Conservation (phyloP, 2,888 invertebrate species). For the Apamea epomidion region DNA sequence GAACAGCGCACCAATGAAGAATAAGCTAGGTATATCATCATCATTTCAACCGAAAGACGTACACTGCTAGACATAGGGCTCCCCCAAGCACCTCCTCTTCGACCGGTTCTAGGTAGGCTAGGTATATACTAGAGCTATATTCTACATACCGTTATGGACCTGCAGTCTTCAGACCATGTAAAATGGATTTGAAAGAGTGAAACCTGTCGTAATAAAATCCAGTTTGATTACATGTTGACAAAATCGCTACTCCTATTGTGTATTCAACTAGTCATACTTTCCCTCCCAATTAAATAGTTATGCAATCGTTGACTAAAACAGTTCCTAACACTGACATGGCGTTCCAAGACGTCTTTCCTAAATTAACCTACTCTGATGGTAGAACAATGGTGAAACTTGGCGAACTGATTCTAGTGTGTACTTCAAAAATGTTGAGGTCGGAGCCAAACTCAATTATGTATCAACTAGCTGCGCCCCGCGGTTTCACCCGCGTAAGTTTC, state of each 20-base stretch:
- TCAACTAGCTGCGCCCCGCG: not conserved
- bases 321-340: slow-evolving; percentile 7
- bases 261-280: slow-evolving; percentile 28
- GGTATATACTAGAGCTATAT: not conserved
- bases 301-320: slow-evolving; percentile 27
- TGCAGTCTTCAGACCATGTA: not conserved
- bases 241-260: slow-evolving; percentile 3
- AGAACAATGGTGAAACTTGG: slow-evolving; percentile 58
- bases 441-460: slow-evolving; percentile 15
- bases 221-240: not conserved
- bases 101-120: too few species aligned
- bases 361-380: slow-evolving; percentile 34
- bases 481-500: too few species aligned
- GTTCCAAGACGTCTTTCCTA: slow-evolving; percentile 17
- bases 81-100: too few species aligned
- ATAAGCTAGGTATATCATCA: not conserved
- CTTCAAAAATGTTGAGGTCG: slow-evolving; percentile 24
- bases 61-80: too few species aligned
- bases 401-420: slow-evolving; percentile 1
- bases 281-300: slow-evolving; percentile 39
- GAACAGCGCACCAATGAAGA: not conserved
- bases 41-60: too few species aligned
- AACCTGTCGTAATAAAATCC: not conserved
- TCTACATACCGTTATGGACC: not conserved
- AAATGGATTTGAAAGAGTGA: not conserved